A percentile compares a stretch with the other conserved stretches of the same genome.
Conservation (phyloP, 2,888 invertebrate genomes). For the Enchytraeus crypticus region DNA sequence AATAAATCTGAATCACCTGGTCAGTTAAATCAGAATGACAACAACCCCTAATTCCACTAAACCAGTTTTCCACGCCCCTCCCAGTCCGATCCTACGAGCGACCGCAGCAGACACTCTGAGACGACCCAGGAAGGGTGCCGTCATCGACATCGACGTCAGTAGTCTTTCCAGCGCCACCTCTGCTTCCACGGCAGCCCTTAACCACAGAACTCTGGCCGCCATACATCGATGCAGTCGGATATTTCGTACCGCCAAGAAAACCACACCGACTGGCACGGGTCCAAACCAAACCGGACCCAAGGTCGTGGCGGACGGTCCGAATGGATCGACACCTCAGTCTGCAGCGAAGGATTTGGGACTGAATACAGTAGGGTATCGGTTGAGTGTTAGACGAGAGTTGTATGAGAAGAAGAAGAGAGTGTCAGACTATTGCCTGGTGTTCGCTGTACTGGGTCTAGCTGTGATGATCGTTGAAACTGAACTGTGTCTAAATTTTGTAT, state of each 20-base stretch:
- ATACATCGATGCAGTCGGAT: background rate
- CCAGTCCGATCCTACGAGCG: no score
- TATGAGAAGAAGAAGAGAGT: conserved; percentile 12
- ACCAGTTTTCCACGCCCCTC: no score
- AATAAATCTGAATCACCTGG: no score
- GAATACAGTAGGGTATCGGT: background rate
- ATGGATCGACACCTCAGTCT: background rate
- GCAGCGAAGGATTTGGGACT: background rate
- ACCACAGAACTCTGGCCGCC: background rate
- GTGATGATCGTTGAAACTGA: conserved; percentile 13
- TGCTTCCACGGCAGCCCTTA: conserved; percentile 17
- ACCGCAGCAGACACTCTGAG: no score
- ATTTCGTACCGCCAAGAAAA: background rate
- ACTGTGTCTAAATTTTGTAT: conserved; percentile 6
- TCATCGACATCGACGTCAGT: conserved; percentile 30
- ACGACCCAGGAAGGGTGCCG: conserved; percentile 45
- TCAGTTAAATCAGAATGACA: no score
- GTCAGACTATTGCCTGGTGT: conserved; percentile 15
- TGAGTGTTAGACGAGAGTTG: background rate
- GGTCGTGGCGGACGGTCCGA: background rate
- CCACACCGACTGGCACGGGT: background rate
- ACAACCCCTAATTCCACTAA: no score
- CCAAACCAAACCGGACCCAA: background rate
- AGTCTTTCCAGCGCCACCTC: conserved; percentile 31
- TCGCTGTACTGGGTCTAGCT: conserved; percentile 10